phyloP scores from a whole-genome alignment of 1,140 invertebrate species.

The Campoletis sonorensis region DNA sequence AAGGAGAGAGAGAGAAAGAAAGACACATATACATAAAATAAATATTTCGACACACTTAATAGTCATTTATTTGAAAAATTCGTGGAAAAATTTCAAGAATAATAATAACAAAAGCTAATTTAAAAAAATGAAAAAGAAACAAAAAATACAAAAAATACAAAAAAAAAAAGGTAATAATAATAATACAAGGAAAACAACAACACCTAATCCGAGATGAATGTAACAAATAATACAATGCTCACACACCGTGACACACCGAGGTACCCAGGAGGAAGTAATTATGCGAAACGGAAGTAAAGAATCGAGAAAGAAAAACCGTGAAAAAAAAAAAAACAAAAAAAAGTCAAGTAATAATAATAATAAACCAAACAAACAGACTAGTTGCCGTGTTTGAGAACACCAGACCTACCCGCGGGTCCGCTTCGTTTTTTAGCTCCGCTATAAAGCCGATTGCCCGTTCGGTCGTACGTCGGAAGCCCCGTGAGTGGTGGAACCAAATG shows the following conservation, averaged over 20 bases:
- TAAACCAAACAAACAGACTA: conserved; percentile 60
- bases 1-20: conserved; percentile 36
- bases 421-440: conserved; percentile 73
- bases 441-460: conserved; percentile 51
- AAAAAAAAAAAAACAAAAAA: no score
- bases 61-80: conserved; percentile 38
- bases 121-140: conserved; percentile 20
- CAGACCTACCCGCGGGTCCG: conserved; percentile 77
- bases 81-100: not conserved
- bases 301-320: conserved; percentile 64
- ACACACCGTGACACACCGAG: conserved; percentile 45
- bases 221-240: conserved; percentile 45
- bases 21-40: conserved; percentile 47
- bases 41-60: conserved; percentile 47
- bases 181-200: no score
- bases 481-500: not conserved
- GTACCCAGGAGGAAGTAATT: conserved; percentile 46
- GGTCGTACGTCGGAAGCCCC: conserved; percentile 39
- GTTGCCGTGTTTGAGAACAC: conserved; percentile 64
- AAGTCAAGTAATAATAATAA: conserved; percentile 62
- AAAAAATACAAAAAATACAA: no score
- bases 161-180: no score
- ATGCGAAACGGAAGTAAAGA: conserved; percentile 37
- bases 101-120: not conserved
- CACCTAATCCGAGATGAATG: conserved; percentile 25